Base-by-base conservation (phyloP, 2,888 invertebrate genomes). In the Laspeyria flexula region DNA sequence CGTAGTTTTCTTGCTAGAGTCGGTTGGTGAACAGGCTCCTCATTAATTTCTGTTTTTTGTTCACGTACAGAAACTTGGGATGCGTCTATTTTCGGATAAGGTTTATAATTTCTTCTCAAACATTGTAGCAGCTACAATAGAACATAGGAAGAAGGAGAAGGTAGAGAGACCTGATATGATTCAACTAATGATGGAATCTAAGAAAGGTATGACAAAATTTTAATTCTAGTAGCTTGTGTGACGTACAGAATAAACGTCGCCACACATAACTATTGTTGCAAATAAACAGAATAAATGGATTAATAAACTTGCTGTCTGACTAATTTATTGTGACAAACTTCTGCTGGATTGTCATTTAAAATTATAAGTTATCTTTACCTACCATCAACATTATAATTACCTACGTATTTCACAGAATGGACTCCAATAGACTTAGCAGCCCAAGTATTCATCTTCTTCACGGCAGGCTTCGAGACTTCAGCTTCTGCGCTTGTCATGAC, bases 91-190 rank as follows among this genome's bases (percentile, higher is more conserved):
- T n/a, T 2, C 38, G 2, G 12, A 38, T 3, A 31, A 30, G 5
- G 15, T 23, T 15, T 38, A 38, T 15, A 11, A 25, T 9, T 81
- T 83, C 58, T 81, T 83, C 44, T 73, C 56, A 18, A 62, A 73
- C 0, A 41, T 79, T 10, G 77, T 81, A 0, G 41, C 56, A 1
- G 66, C 45, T 3, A 88, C 88, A 0, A 84, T 93, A 43, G 81
- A 79, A 35, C 59, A 73, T 1, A 77, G 93, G 9, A 81, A 86
- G 25, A 81, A 86, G 39, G 73, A 90, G 13, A 83, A 83, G 0
- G 83, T 93, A 0, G 76, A 86, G 1, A 71, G 93, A 44, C 90
- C 90, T 0, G 93, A 94, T 62, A 92, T 93, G 88, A 88, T 93
- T 13, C 90, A 93, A 43, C 60, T 93, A 0, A 58, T 94, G 7